Evolutionary conservation across 2,113 vertebrate species (phyloP).

Genomic region (Potamarius usumacintae): DNA sequence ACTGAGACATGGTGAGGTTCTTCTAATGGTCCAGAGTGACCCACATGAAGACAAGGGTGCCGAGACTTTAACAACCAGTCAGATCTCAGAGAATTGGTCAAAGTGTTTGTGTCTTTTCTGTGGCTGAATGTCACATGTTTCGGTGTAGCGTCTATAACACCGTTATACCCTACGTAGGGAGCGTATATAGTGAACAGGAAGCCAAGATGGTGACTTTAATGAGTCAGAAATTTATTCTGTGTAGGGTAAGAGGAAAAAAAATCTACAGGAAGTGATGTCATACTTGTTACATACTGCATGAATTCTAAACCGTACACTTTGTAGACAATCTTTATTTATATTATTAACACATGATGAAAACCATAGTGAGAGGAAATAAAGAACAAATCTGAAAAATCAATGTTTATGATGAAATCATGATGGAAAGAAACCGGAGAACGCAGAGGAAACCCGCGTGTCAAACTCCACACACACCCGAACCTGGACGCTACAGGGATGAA

Average conservation of each 20-base stretch:
- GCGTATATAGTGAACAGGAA: background rate
- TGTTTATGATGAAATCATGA: background rate
- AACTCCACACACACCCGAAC: background rate
- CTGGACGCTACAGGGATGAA: no score
- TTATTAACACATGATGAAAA: background rate
- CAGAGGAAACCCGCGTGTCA: background rate
- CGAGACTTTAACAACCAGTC: background rate
- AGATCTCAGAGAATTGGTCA: background rate
- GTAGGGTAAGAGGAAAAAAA: background rate
- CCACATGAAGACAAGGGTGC: background rate
- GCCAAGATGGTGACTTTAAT: background rate
- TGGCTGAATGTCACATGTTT: background rate
- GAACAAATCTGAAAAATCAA: background rate
- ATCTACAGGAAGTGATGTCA: background rate
- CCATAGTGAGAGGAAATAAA: background rate
- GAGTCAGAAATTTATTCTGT: background rate
- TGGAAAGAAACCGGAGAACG: background rate
- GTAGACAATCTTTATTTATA: background rate
- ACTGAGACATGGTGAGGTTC: background rate
- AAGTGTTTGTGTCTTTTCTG: background rate
- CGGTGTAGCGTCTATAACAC: background rate
- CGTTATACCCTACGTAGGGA: background rate
- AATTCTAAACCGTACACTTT: background rate
- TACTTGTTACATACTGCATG: background rate
- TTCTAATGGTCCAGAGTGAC: background rate